Evolutionary conservation across 2,797 vertebrate genomes (phyloP).

Genomic region (Darevskia mixta): DNA sequence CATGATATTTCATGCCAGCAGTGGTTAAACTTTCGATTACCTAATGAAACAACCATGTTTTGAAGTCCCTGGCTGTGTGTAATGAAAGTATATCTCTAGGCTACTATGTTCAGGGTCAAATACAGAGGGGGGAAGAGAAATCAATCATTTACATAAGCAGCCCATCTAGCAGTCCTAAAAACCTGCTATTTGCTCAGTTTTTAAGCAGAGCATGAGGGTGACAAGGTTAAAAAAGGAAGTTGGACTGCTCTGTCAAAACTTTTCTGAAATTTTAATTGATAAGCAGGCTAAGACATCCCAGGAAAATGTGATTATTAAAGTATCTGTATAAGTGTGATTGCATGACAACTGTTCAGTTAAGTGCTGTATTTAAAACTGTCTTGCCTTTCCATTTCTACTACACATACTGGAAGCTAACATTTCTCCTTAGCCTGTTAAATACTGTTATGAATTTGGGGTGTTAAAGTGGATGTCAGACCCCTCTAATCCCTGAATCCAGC

Average conservation of each 20-base stretch:
- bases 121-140: constrained; percentile 27
- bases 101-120: constrained; percentile 54
- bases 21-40: constrained; percentile 54
- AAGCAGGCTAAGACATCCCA: constrained; percentile 39
- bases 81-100: constrained; percentile 62
- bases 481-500: no score
- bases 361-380: constrained; percentile 6
- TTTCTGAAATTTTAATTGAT: constrained; percentile 61
- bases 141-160: constrained; percentile 63
- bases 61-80: constrained; percentile 45
- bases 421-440: constrained; percentile 8
- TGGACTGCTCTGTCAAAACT: constrained; percentile 27
- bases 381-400: background rate
- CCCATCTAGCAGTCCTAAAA: constrained; percentile 49
- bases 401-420: constrained; percentile 42
- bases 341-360: constrained; percentile 31
- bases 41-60: constrained; percentile 63
- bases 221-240: constrained; percentile 46
- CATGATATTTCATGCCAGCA: constrained; percentile 37
- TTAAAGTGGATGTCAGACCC: no score
- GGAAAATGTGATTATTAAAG: constrained; percentile 37
- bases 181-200: constrained; percentile 42
- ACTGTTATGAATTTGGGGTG: no score
- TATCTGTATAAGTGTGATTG: constrained; percentile 22
- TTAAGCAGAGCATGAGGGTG: constrained; percentile 49